phyloP scores from a whole-genome alignment of 2,888 invertebrate species.

The Unio pictorum region DNA sequence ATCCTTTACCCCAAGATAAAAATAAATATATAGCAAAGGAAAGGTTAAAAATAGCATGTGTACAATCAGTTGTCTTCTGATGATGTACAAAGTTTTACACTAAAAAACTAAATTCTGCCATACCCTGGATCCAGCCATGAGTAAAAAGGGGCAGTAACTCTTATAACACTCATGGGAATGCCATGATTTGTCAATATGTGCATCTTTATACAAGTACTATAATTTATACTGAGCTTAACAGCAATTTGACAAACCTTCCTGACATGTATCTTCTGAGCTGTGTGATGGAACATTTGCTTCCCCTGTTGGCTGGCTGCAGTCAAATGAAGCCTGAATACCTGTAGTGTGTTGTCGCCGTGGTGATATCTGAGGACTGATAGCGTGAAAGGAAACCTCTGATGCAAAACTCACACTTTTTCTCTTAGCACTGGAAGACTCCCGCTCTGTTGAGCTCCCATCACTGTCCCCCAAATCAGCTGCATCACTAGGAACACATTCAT shows the following conservation, averaged over 20 bases:
- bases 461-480: constrained; percentile 27
- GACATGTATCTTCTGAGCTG: constrained; percentile 1
- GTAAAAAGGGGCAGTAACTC: no score
- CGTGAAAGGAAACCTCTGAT: constrained; percentile 68
- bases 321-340: constrained; percentile 1
- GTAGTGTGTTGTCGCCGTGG: constrained; percentile 27
- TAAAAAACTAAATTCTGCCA: no score
- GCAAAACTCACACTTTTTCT: constrained; percentile 69
- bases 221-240: no score
- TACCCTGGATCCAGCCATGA: no score
- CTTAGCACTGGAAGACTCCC: constrained; percentile 37
- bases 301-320: background rate
- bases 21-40: no score
- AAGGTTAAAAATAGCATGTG: no score
- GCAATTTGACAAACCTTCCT: background rate
- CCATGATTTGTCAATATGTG: no score
- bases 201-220: no score
- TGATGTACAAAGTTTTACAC: no score
- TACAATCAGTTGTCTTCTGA: no score
- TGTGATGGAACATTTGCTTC: constrained; percentile 2
- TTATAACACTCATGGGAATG: no score
- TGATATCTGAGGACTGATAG: constrained; percentile 54
- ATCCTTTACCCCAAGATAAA: no score
- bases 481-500: constrained; percentile 30
- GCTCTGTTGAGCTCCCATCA: constrained; percentile 29